These are phyloP conservation scores for Leptestheria dahalacensis DNA, from an alignment of 1,140 invertebrate genomes.

Conservation along the genomic window DNA sequence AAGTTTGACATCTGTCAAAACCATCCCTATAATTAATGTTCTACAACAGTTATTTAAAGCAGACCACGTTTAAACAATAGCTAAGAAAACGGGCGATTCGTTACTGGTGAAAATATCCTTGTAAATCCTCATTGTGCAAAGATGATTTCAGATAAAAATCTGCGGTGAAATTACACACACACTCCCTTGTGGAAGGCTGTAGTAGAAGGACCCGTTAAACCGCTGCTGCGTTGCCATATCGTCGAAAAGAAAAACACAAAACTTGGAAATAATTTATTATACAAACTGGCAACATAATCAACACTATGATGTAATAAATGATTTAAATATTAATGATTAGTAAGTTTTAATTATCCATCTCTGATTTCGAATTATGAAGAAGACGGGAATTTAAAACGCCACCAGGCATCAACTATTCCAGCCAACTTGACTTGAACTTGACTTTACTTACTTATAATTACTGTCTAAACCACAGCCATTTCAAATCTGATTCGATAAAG, in stretches of 20 bases:
- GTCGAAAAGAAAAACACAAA: too few relatives aligned
- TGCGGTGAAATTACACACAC: neutral
- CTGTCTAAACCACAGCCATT: too few relatives aligned
- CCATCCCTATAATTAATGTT: slow-evolving; percentile 8
- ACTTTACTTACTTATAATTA: too few relatives aligned
- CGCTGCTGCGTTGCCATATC: neutral
- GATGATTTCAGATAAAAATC: slow-evolving; percentile 31
- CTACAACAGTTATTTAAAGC: neutral
- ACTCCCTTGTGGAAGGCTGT: neutral
- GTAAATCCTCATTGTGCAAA: slow-evolving; percentile 75
- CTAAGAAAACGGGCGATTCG: slow-evolving; percentile 18
- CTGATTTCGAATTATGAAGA: too few relatives aligned
- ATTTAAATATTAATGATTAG: too few relatives aligned
- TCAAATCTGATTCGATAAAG: too few relatives aligned
- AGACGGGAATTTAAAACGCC: too few relatives aligned
- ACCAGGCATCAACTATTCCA: too few relatives aligned
- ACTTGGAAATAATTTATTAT: neutral
- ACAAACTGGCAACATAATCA: too few relatives aligned
- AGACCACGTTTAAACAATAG: neutral
- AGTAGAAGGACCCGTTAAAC: neutral
- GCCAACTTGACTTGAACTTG: too few relatives aligned
- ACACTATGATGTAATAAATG: too few relatives aligned
- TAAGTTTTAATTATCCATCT: too few relatives aligned
- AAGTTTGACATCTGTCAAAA: neutral
- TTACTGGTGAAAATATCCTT: slow-evolving; percentile 88